Evolutionary conservation across 2,888 invertebrate species (phyloP), one percentile per base, ranked within the genome.

Genomic region (Vanessa cardui): DNA sequence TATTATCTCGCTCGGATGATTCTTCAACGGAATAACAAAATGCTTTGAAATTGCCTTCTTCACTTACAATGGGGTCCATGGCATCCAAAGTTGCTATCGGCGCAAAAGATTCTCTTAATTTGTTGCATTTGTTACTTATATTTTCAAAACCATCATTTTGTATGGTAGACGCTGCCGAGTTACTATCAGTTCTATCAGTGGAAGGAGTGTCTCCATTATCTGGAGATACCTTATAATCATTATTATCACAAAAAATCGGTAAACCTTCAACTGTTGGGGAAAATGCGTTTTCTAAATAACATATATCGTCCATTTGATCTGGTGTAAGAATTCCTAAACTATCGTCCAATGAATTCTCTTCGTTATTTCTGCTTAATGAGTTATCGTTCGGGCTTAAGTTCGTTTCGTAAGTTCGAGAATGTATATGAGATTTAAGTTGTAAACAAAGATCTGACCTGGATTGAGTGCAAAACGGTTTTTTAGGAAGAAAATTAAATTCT

Each of bases 261-360:
- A 95, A 87, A 77, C 95, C 94, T 81, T 95, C 95, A 73, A 94
- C 94, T 72, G 95, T 95, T 60, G 95, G 95, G 64, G 95, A 95
- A 86, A 95, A 94, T 73, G 94, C 92, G 79, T 94, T 94, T 78
- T 94, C 94, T 76, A 94, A 88, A 74, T 94, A 93, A 74, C 94
- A 94, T 74, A 94, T 94, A 78, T 94, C 95, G 79, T 96, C 96
- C 97, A 98, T 97, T 87, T 97, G 97, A 88, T 97, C 97, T 0
- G 97, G 97, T 12, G 97, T 97, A 72, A 98, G 90, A 78, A 98
- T 97, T 6, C 97, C 97, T 76, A 97, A 91, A 78, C 97, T 96
- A 82, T 98, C 97, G 80, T 97, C 97, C 77, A 97, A 94, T 2
- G 97, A 97, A 83, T 96, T 96, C 81, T 97, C 95, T 84, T 96